Conservation (phyloP, 64 coral and sea anemone genomes). For the Hydrozoanthus tunicans region DNA sequence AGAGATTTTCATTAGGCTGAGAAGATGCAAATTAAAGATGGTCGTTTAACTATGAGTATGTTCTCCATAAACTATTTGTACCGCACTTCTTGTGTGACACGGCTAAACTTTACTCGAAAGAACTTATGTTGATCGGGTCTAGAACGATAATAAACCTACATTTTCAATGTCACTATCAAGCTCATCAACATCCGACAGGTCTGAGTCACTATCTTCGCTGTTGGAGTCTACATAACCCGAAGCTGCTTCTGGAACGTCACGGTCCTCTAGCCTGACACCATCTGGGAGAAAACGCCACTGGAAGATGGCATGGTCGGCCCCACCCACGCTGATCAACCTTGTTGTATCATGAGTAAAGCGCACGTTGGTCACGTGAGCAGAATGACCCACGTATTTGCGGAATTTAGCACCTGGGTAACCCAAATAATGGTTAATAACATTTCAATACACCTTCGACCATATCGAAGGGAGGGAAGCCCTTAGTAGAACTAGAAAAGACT, state of each 20-base stretch:
- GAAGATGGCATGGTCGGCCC: conserved; percentile 98
- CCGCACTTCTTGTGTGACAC: too few species aligned
- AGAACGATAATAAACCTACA: conserved; percentile 41
- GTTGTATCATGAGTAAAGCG: conserved; percentile 88
- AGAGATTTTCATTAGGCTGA: too few species aligned
- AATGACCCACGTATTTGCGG: conserved; percentile 88
- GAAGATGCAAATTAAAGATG: too few species aligned
- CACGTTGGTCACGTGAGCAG: conserved; percentile 95
- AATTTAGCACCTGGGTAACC: conserved; percentile 59
- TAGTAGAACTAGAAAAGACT: too few species aligned
- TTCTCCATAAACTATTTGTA: too few species aligned
- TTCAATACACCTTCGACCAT: too few species aligned
- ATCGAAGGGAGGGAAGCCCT: too few species aligned
- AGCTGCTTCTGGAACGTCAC: conserved; percentile 65
- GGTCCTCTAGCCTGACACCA: conserved; percentile 65
- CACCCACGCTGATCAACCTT: conserved; percentile 90
- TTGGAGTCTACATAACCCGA: conserved; percentile 89
- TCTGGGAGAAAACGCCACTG: conserved; percentile 97
- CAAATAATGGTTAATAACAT: neutral
- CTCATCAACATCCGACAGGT: conserved; percentile 92
- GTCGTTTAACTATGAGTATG: too few species aligned
- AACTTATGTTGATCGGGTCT: neutral
- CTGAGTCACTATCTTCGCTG: conserved; percentile 94
- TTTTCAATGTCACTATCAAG: conserved; percentile 98
- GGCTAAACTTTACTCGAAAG: too few species aligned